Percentiles rank a stretch among this genome's conserved stretches.
Conservation (phyloP, 2,113 vertebrate species). For the Percina caprodes region DNA sequence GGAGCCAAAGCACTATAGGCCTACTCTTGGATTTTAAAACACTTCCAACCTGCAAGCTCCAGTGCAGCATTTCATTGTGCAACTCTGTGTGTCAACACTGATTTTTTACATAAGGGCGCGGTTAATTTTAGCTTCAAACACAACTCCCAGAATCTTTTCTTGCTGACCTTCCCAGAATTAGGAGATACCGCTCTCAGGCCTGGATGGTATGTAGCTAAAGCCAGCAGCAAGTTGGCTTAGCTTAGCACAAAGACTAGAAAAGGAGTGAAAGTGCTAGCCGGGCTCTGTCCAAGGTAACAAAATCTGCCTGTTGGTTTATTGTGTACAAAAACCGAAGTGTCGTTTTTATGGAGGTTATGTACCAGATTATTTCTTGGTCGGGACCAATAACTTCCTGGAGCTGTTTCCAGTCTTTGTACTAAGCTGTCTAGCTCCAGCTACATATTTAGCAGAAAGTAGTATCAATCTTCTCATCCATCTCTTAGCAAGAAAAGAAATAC, state of each 20-base stretch:
- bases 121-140: background rate
- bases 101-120: background rate
- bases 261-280: background rate
- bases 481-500: background rate
- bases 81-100: background rate
- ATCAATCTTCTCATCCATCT: background rate
- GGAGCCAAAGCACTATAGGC: constrained; percentile 29
- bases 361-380: background rate
- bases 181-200: background rate
- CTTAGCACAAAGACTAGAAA: constrained; percentile 3
- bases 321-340: background rate
- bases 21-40: background rate
- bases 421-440: background rate
- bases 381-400: background rate
- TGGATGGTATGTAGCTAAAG: background rate
- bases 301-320: background rate
- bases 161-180: background rate
- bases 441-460: background rate
- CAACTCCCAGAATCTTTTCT: background rate
- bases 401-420: background rate
- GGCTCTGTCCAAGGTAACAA: background rate
- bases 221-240: background rate
- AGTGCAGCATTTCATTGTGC: background rate
- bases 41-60: constrained; percentile 6
- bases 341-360: background rate